phyloP scores from a whole-genome alignment of 2,888 invertebrate genomes.

The Ypsolopha sequella region DNA sequence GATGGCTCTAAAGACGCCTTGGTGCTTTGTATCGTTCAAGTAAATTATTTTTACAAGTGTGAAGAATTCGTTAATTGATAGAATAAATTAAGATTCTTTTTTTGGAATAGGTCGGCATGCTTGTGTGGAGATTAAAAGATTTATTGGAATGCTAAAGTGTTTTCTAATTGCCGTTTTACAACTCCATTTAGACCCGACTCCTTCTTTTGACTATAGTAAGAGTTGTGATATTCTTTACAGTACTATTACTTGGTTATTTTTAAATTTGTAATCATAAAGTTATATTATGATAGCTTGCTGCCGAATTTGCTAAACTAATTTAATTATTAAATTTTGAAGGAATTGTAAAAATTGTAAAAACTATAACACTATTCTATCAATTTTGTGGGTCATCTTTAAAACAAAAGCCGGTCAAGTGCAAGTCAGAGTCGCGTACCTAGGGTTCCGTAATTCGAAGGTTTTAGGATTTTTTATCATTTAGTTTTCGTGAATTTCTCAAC shows the following conservation, averaged over 20 bases:
- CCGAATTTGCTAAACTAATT: too few relatives aligned
- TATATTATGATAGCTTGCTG: too few relatives aligned
- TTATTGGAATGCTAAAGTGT: constrained; percentile 42
- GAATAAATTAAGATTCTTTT: constrained; percentile 47
- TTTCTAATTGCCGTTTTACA: constrained; percentile 52
- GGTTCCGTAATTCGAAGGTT: too few relatives aligned
- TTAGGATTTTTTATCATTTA: too few relatives aligned
- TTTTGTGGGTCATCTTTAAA: too few relatives aligned
- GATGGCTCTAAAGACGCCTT: constrained; percentile 7
- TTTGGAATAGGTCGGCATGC: constrained; percentile 37
- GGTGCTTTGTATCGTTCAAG: constrained; percentile 4
- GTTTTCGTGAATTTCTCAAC: too few relatives aligned
- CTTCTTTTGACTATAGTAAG: constrained; percentile 16
- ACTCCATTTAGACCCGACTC: constrained; percentile 14
- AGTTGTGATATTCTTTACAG: constrained; percentile 19
- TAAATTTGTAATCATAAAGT: constrained; percentile 5
- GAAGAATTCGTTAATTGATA: constrained; percentile 58
- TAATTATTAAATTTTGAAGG: too few relatives aligned
- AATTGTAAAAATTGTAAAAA: too few relatives aligned
- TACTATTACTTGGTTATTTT: neutral
- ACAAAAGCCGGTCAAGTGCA: too few relatives aligned
- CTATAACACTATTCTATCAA: too few relatives aligned
- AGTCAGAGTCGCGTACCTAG: too few relatives aligned
- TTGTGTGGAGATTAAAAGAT: constrained; percentile 46
- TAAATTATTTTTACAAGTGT: constrained; percentile 34